phyloP scores from a whole-genome alignment of 2,113 vertebrate species.

The Cinclus cinclus region DNA sequence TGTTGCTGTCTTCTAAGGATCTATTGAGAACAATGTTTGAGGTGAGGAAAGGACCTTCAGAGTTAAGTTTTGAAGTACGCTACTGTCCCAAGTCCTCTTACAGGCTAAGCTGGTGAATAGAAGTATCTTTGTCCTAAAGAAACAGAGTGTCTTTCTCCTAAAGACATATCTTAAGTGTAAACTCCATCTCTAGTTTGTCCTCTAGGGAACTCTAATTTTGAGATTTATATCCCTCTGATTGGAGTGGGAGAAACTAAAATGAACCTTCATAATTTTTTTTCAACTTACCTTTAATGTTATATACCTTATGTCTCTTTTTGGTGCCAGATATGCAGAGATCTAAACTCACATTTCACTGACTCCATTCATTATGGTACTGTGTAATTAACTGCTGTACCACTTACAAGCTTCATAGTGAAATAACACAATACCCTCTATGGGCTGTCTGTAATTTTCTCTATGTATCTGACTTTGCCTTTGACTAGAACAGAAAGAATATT shows the following conservation, averaged over 20 bases:
- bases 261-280: not conserved
- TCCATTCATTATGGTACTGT: not conserved
- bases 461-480: not conserved
- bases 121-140: not conserved
- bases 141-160: not conserved
- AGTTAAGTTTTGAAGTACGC: not conserved
- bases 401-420: not conserved
- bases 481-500: not conserved
- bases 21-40: not conserved
- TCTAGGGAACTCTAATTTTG: not conserved
- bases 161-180: fast-evolving
- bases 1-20: not conserved
- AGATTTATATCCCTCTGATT: not conserved
- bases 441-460: not conserved
- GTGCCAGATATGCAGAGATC: not conserved
- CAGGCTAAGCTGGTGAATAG: not conserved
- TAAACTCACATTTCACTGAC: not conserved
- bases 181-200: fast-evolving
- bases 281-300: not conserved
- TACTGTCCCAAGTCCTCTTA: not conserved
- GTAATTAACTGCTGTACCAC: not conserved
- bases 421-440: not conserved
- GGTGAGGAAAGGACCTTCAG: not conserved
- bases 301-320: not conserved
- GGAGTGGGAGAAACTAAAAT: not conserved